Evolutionary conservation across 2,888 invertebrate species (phyloP), one percentile per base, ranked within the genome.

Genomic region (Agrochola circellaris): DNA sequence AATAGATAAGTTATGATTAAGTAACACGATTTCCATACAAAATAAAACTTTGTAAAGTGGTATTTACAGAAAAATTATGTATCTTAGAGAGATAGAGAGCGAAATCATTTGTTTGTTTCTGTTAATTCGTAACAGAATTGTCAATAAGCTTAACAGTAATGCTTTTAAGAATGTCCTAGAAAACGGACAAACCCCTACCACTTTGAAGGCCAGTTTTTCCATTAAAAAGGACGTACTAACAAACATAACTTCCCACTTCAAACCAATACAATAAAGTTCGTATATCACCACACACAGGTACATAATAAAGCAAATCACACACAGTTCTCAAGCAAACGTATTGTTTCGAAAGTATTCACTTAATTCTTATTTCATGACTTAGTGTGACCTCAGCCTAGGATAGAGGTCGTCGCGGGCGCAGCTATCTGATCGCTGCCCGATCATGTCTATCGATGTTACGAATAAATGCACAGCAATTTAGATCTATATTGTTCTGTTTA

Each of bases 291-390:
- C 23, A 74, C 61, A 56, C n/a, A 58, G 58, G 42, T 51, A 73
- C 61, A 77, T 38, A 62, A 66, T 73, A 84, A 75, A 79, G 68
- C 76, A 65, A 77, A 83, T 64, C 75, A 82, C 76, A 80, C 77
- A 83, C 82, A 86, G 75, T 76, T 77, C 88, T 85, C 87, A 88
- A 78, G 85, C 85, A 84, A 88, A 87, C 73, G 89, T 90, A 91
- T 92, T 91, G 92, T 93, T 92, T 91, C 89, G 90, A 91, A 91
- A 92, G 89, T 90, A 92, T 93, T 92, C 91, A 92, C 91, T 92
- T 92, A 91, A 93, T 92, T 93, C 93, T 92, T 92, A 92, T 94
- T 94, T 93, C 94, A 94, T 94, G 94, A 94, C 93, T 93, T 85
- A 86, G 84, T 86, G 84, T 95, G 95, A 95, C 95, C 95, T 91